These are phyloP conservation scores for Chlorocebus sabaeus DNA, from an alignment of 2,113 vertebrate species.

Conservation along the genomic window DNA sequence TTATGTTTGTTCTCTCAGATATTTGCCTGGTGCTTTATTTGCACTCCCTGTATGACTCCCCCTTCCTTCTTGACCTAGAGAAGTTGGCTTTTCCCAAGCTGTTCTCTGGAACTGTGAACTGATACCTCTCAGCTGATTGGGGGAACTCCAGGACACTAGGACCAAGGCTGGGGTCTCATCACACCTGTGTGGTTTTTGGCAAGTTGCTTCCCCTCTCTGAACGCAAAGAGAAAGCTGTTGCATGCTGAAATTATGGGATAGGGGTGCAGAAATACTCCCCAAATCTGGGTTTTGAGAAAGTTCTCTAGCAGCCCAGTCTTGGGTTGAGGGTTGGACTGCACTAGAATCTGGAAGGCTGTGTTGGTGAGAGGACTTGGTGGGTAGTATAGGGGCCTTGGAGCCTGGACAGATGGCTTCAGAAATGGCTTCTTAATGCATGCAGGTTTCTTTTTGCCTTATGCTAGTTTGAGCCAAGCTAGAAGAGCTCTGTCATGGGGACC, in stretches of 20 bases:
- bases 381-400: neutral
- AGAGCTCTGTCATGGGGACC: slow-evolving; percentile 2
- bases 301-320: neutral
- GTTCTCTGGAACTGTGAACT: neutral
- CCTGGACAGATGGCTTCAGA: neutral
- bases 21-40: neutral
- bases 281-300: neutral
- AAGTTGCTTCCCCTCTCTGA: neutral
- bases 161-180: neutral
- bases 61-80: neutral
- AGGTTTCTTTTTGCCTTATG: slow-evolving; percentile 48
- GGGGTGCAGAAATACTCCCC: neutral
- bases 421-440: neutral
- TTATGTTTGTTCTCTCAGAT: neutral
- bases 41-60: neutral
- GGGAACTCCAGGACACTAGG: neutral
- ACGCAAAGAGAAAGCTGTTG: neutral
- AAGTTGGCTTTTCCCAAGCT: neutral
- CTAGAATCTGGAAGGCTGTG: neutral
- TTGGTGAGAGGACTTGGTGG: neutral
- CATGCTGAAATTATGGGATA: neutral
- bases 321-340: neutral
- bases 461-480: neutral
- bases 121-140: neutral
- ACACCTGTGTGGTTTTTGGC: neutral